Percentiles rank a stretch among this genome's conserved stretches.
phyloP scores from a whole-genome alignment of 2,888 invertebrate species.

The Drosophila kambysellisi region DNA sequence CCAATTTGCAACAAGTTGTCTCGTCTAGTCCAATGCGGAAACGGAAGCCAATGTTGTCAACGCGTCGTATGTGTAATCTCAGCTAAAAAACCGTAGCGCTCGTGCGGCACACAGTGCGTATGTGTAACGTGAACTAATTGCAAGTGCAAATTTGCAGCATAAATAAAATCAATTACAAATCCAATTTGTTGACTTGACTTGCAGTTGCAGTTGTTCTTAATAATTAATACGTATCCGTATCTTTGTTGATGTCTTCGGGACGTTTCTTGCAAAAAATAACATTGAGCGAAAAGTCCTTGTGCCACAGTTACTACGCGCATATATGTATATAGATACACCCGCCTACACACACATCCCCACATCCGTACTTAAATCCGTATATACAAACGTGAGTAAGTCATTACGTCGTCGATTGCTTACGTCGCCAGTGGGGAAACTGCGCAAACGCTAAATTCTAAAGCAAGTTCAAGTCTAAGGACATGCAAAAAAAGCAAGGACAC shows the following conservation, averaged over 20 bases:
- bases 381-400: slow-evolving; percentile 71
- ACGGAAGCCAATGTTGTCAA: slow-evolving; percentile 71
- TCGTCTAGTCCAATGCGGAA: slow-evolving; percentile 62
- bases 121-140: slow-evolving; percentile 39
- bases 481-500: slow-evolving; percentile 40
- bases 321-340: slow-evolving; percentile 17
- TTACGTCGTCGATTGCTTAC: slow-evolving; percentile 75
- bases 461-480: slow-evolving; percentile 81
- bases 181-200: slow-evolving; percentile 1
- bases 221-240: neutral
- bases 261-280: slow-evolving; percentile 23
- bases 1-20: slow-evolving; percentile 71
- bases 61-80: slow-evolving; percentile 72
- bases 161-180: slow-evolving; percentile 1
- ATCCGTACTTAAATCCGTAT: slow-evolving; percentile 15
- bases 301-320: slow-evolving; percentile 29
- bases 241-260: slow-evolving; percentile 12
- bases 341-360: slow-evolving; percentile 28
- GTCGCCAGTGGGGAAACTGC: slow-evolving; percentile 60
- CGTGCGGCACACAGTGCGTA: slow-evolving; percentile 50
- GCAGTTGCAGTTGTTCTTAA: slow-evolving; percentile 4
- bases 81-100: slow-evolving; percentile 15
- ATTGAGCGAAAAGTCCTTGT: slow-evolving; percentile 71
- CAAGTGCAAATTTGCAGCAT: slow-evolving; percentile 16
- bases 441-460: slow-evolving; percentile 56